Evolutionary conservation across 2,797 vertebrate genomes (phyloP).

Genomic region (Coregonus ussuriensis): DNA sequence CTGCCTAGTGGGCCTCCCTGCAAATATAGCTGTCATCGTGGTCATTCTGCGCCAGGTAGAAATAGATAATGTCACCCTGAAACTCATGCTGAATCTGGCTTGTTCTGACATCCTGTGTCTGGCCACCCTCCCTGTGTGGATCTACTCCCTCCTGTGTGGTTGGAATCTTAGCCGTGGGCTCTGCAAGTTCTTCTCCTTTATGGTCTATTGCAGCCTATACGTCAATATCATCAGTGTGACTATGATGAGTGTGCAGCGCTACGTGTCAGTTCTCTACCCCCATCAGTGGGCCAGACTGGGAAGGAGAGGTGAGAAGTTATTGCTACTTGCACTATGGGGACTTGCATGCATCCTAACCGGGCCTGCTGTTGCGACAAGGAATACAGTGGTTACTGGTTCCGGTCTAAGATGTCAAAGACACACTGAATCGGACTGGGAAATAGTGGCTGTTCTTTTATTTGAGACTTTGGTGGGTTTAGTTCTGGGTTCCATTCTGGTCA

Average conservation of each 20-base stretch:
- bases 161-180: not conserved
- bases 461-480: slow-evolving; percentile 27
- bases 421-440: not conserved
- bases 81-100: slow-evolving; percentile 26
- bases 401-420: not conserved
- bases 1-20: slow-evolving; percentile 32
- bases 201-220: slow-evolving; percentile 22
- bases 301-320: slow-evolving; percentile 4
- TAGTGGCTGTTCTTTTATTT: not conserved
- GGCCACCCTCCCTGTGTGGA: slow-evolving; percentile 13
- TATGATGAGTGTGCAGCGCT: not conserved
- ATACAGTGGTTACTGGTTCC: not conserved
- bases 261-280: slow-evolving; percentile 9
- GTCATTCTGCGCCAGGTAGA: slow-evolving; percentile 1
- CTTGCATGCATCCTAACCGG: slow-evolving; percentile 2
- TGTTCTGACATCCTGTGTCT: slow-evolving; percentile 19
- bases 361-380: not conserved
- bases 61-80: slow-evolving; percentile 15
- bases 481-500: slow-evolving; percentile 27
- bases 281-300: slow-evolving; percentile 1
- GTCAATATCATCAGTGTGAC: slow-evolving; percentile 26
- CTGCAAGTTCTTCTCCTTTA: slow-evolving; percentile 6
- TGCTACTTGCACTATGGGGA: slow-evolving; percentile 25
- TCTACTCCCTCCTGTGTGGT: not conserved
- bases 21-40: slow-evolving; percentile 17